A percentile compares a stretch with the other conserved stretches of the same genome.
phyloP scores from a whole-genome alignment of 2,113 vertebrate species.

The Maccullochella peelii region DNA sequence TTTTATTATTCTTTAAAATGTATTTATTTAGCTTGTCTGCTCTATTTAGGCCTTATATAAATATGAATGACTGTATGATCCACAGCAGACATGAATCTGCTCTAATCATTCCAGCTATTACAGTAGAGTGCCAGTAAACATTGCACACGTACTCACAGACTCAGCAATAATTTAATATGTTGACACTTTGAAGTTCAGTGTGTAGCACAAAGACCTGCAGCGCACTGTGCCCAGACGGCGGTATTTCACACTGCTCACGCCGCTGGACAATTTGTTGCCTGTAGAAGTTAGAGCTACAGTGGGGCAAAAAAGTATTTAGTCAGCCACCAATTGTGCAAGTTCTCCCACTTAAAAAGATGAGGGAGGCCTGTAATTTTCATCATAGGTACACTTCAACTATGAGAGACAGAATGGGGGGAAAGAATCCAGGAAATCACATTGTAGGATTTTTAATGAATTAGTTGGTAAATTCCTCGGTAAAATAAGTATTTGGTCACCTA shows the following conservation, averaged over 20 bases:
- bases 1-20: neutral
- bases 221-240: neutral
- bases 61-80: neutral
- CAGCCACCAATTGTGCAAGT: too few relatives aligned
- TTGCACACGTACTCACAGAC: neutral
- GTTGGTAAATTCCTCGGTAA: too few relatives aligned
- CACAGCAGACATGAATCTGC: neutral
- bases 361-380: too few relatives aligned
- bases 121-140: neutral
- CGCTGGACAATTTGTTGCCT: neutral
- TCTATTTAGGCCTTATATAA: neutral
- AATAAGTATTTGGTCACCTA: too few relatives aligned
- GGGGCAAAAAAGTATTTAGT: too few relatives aligned
- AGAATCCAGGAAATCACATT: too few relatives aligned
- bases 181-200: neutral
- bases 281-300: constrained; percentile 6
- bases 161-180: constrained; percentile 14
- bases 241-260: constrained; percentile 1
- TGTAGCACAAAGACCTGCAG: neutral
- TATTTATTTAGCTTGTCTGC: neutral
- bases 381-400: too few relatives aligned
- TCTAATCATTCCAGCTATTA: neutral
- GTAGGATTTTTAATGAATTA: too few relatives aligned
- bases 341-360: too few relatives aligned
- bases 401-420: too few relatives aligned